These are phyloP conservation scores for Ptyas mucosa DNA, from an alignment of 2,113 vertebrate species.

Conservation along the genomic window DNA sequence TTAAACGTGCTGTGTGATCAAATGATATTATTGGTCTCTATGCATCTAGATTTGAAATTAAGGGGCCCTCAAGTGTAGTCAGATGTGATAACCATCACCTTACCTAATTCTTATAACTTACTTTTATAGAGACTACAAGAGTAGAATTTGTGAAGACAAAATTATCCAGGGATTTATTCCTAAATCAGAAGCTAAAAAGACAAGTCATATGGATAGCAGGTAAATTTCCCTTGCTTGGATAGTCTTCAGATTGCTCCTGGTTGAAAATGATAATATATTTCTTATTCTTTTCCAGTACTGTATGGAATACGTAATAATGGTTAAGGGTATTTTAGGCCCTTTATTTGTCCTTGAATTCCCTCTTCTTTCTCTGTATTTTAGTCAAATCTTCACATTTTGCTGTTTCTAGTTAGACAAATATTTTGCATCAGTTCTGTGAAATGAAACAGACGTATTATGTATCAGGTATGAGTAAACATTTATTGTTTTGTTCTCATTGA, in stretches of 20 bases:
- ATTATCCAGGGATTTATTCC: not conserved
- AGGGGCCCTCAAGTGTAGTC: not conserved
- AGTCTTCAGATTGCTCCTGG: not conserved
- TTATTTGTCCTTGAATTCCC: not conserved
- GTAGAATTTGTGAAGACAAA: not conserved
- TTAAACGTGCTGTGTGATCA: not conserved
- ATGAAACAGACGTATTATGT: not conserved
- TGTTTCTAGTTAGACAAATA: not conserved
- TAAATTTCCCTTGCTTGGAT: not conserved
- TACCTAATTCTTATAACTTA: not conserved
- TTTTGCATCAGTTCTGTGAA: not conserved
- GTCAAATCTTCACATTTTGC: not conserved
- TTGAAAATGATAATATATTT: not conserved
- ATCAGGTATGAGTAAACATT: not conserved
- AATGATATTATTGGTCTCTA: not conserved
- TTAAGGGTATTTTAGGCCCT: not conserved
- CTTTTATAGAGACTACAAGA: not conserved
- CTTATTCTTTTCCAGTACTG: not conserved
- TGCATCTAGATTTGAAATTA: not conserved
- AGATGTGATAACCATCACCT: not conserved
- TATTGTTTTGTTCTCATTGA: too few species aligned
- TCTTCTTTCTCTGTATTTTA: not conserved
- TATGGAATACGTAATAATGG: not conserved
- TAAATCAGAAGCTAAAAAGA: not conserved
- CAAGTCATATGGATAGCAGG: not conserved